Base-by-base conservation (phyloP, 2,113 vertebrate species). In the Ictidomys tridecemlineatus region DNA sequence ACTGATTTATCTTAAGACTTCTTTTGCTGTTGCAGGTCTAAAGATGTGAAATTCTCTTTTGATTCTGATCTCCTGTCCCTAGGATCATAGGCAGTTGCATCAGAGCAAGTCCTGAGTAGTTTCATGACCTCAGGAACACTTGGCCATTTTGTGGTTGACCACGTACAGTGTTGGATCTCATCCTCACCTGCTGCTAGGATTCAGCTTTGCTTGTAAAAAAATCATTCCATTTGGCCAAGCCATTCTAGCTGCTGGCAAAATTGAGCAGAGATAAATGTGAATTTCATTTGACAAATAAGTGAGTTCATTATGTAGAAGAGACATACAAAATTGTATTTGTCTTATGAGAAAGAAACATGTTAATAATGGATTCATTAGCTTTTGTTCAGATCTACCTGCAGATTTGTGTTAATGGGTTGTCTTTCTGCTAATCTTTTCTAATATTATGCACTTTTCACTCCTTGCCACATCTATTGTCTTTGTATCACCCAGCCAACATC, bases 371-470 rank as follows among this genome's bases (percentile, higher is more conserved):
- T 67, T 61, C 24, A 30, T 86, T 65, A 73, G 37, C 65, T 77
- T 93, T 93, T 65, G 4, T 79, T 96, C 34, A n/a, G 16, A 79
- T n/a, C 61, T 85, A 63, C 45, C 58, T 91, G 53, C 16, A 82
- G 28, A 79, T 51, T 78, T 96, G 85, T 63, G 14, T 34, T 69
- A 70, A 30, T 30, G 16, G 45, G 7, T 18, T 92, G 17, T 11
- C 65, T 51, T 84, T 92, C 37, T 42, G 28, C 37, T 63, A 11
- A 85, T 94, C 53, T 70, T 85, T 95, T 82, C 69, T 77, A 58
- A 63, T 11, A 56, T 76, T 56, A 51, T 20, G 17, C 61, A 56
- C 30, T 93, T 92, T 63, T 82, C 85, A 76, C 6, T 67, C 85
- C 72, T 93, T 69, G 39, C 12, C 58, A 63, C 63, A 42, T n/a